A percentile compares a stretch with the other conserved stretches of the same genome.
phyloP scores from a whole-genome alignment of 2,888 invertebrate genomes.

The Gasteruption jaculator region DNA sequence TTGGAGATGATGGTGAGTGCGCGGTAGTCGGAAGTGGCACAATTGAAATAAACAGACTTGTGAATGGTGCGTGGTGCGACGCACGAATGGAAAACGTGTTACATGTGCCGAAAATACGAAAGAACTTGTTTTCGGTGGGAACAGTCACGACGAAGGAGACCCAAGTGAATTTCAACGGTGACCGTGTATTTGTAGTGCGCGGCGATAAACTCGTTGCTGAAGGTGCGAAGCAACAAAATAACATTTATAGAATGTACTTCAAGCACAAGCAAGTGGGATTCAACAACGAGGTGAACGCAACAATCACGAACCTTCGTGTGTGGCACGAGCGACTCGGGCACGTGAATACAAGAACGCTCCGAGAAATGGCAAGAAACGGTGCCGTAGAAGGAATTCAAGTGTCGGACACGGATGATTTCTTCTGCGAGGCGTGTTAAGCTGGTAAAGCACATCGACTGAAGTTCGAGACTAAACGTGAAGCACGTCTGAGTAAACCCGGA shows the following conservation, averaged over 20 bases:
- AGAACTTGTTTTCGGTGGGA: not conserved
- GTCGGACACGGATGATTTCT: slow-evolving; percentile 13
- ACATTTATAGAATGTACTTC: not conserved
- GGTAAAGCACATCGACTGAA: slow-evolving; percentile 14
- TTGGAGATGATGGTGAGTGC: slow-evolving; percentile 15
- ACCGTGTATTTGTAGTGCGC: not conserved
- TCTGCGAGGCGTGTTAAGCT: slow-evolving; percentile 12
- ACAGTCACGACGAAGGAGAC: too few relatives aligned
- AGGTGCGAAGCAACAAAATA: not conserved
- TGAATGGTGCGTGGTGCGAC: not conserved
- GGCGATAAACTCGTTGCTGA: not conserved
- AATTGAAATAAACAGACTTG: not conserved
- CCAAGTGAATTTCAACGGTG: not conserved
- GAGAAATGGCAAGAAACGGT: slow-evolving; percentile 13
- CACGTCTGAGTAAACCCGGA: not conserved
- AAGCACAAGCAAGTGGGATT: too few relatives aligned
- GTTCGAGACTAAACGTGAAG: slow-evolving; percentile 8
- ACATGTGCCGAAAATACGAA: not conserved
- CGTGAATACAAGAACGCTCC: slow-evolving; percentile 8
- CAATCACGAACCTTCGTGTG: too few relatives aligned
- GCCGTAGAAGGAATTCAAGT: slow-evolving; percentile 15
- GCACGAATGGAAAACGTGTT: not conserved
- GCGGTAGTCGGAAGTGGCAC: not conserved
- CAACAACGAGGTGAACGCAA: too few relatives aligned
- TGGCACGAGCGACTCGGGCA: slow-evolving; percentile 11